Base-by-base conservation (phyloP, 2,113 vertebrate genomes). In the Heloderma charlesbogerti region DNA sequence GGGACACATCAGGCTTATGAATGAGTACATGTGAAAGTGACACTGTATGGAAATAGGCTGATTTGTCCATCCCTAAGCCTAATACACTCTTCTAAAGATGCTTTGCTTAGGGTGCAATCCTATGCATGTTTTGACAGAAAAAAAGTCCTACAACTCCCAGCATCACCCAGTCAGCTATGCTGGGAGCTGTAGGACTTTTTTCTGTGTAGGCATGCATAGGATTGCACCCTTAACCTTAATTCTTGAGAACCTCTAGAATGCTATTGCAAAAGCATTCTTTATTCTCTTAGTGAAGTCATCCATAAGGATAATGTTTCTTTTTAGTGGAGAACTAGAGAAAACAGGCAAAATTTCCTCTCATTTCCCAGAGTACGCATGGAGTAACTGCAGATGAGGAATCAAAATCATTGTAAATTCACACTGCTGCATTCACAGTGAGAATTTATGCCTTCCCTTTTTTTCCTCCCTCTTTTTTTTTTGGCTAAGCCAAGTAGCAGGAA, bases 401-500 rank as follows among this genome's bases (percentile, higher is more conserved):
- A 0, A 4, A 91, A 27, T 72, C 84, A 31, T 27, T 91, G 18
- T 29, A 25, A 43, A 85, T 77, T 88, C 45, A 84, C 88, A 85
- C 0, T 82, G 6, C 3, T 16, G 87, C 37, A 77, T 8, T 4
- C 2, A 0, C 89, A 87, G 20, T 77, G 37, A 90, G 43, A 80
- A 3, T 34, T 79, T 40, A 57, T 86, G 4, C 5, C 10, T 29
- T 57, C 34, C 48, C 20, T 60, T 1, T 51, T 48, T 0, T 4
- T 13, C 34, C 29, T 5, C 20, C 6, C 40, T 31, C 63, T 88
- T 84, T 80, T 54, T 75, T 86, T 80, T 51, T 78, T 84, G 88
- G 57, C 71, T 86, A 51, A 48, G 25, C 16, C 88, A 92, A 89
- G 88, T 84, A 91, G 27, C 31, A 93, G 60, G 90, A 25, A 22